Base-by-base conservation (phyloP, 2,797 vertebrate genomes). In the Neosilurus hyrtlii region DNA sequence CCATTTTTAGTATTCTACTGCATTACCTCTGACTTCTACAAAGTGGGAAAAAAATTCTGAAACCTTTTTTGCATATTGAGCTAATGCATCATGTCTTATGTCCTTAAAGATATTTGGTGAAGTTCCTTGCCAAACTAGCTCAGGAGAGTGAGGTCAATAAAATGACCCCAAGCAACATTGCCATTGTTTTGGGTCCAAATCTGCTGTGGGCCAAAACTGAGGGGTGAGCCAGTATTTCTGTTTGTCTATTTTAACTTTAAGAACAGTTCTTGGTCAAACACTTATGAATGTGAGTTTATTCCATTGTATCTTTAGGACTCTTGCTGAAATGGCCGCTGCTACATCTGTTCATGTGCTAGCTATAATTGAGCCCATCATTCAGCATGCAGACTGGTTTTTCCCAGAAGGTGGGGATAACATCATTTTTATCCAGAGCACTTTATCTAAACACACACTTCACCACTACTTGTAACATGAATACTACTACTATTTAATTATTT, bases 361-460 rank as follows among this genome's bases (percentile, higher is more conserved):
- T 0, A 97, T 99, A 70, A 97, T 99, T 1, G 97, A 99, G 79
- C 97, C 96, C 51, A 96, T 99, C 37, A 98, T 99, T 86, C 97
- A 97, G 89, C 98, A 99, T 0, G 96, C 97, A 0, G 95, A 97
- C 89, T 99, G 97, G 97, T 99, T 99, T 94, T 99, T 99, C 89
- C 97, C 97, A 35, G 97, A 95, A 86, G 98, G 98, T 99, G 92
- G 87, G 86, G 80, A 2, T 61, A 30, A 61, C 14, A 11, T 71
- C 3, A 18, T 62, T 11, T 73, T 52, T 66, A 63, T 74, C 18
- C 24, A 65, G 26, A 63, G 70, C 24, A 35, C 66, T 70, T 70
- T 18, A 35, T 12, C 10, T 57, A 14, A 57, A 57, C 26, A 59
- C 0, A 4, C 2, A 7, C 22, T 24, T 77, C 8, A 76, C 4